Evolutionary conservation across 2,888 invertebrate genomes (phyloP).

Genomic region (Campoletis raptor): DNA sequence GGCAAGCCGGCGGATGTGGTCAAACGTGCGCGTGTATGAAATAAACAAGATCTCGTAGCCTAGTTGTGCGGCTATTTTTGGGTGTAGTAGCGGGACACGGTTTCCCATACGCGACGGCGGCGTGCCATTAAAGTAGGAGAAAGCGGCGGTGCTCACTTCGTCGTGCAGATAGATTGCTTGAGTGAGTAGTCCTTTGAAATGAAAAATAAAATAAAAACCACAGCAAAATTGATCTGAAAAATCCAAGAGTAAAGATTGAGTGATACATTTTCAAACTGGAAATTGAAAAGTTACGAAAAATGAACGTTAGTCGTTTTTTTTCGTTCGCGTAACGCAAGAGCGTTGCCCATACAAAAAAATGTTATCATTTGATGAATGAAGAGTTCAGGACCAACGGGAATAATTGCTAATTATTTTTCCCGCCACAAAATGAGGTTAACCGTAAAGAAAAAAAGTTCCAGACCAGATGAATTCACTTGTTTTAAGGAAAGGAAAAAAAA

Average conservation of each 20-base stretch:
- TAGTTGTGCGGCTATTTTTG: constrained; percentile 64
- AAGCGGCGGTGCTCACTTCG: neutral
- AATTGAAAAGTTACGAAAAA: neutral
- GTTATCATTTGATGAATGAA: neutral
- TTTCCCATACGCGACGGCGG: constrained; percentile 25
- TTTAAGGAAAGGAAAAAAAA: neutral
- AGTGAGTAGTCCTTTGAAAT: neutral
- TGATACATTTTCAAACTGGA: too few species aligned
- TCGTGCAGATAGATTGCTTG: neutral
- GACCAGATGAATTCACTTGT: neutral
- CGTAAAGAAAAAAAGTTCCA: neutral
- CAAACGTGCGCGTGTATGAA: constrained; percentile 66
- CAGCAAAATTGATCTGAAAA: neutral
- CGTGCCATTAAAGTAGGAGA: constrained; percentile 49
- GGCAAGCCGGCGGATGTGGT: constrained; percentile 81
- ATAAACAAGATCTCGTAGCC: constrained; percentile 65
- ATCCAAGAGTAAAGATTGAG: neutral
- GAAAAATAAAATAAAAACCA: neutral
- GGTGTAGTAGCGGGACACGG: constrained; percentile 21
- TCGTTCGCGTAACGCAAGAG: too few species aligned
- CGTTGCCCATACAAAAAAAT: too few species aligned
- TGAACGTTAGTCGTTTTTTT: neutral
- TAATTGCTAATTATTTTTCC: neutral
- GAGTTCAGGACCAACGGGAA: neutral
- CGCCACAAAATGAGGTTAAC: neutral